Conservation (phyloP, 2,113 vertebrate species). For the Seriola quinqueradiata region DNA sequence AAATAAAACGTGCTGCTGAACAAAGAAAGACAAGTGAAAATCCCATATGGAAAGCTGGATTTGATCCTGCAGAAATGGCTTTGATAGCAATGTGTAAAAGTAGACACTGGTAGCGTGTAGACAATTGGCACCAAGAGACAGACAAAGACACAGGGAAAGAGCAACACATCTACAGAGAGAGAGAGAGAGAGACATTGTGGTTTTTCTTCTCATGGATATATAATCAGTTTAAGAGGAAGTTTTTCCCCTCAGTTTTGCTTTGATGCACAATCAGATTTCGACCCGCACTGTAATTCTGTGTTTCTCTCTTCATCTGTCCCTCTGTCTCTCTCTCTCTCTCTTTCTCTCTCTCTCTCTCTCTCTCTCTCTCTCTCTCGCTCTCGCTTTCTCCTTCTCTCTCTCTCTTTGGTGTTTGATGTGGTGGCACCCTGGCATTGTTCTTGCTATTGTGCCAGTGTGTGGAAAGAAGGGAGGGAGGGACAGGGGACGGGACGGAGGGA, state of each 20-base stretch:
- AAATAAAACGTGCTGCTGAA: slow-evolving; percentile 25
- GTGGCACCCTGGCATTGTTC: slow-evolving; percentile 80
- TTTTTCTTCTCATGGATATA: slow-evolving; percentile 81
- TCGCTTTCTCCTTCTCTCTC: slow-evolving; percentile 3
- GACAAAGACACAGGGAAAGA: slow-evolving; percentile 60
- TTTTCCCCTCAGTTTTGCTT: slow-evolving; percentile 78
- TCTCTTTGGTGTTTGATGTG: slow-evolving; percentile 76
- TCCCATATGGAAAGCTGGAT: slow-evolving; percentile 40
- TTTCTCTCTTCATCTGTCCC: slow-evolving; percentile 60
- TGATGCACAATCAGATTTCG: slow-evolving; percentile 83
- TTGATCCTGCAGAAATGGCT: slow-evolving; percentile 58
- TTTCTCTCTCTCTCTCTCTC: slow-evolving; percentile 30
- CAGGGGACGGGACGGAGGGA: slow-evolving; percentile 45
- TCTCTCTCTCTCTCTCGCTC: slow-evolving; percentile 16
- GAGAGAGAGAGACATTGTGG: slow-evolving; percentile 69
- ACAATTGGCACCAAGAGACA: slow-evolving; percentile 76
- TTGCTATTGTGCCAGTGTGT: slow-evolving; percentile 78
- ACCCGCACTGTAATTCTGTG: slow-evolving; percentile 77
- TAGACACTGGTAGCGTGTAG: slow-evolving; percentile 81
- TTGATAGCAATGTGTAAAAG: slow-evolving; percentile 80
- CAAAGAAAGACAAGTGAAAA: slow-evolving; percentile 32
- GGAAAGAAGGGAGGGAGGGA: slow-evolving; percentile 68
- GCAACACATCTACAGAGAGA: slow-evolving; percentile 55
- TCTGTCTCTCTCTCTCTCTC: slow-evolving; percentile 48
- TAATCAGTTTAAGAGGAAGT: slow-evolving; percentile 84